Base-by-base conservation (phyloP, 2,113 vertebrate genomes). In the Epinephelus fuscoguttatus region DNA sequence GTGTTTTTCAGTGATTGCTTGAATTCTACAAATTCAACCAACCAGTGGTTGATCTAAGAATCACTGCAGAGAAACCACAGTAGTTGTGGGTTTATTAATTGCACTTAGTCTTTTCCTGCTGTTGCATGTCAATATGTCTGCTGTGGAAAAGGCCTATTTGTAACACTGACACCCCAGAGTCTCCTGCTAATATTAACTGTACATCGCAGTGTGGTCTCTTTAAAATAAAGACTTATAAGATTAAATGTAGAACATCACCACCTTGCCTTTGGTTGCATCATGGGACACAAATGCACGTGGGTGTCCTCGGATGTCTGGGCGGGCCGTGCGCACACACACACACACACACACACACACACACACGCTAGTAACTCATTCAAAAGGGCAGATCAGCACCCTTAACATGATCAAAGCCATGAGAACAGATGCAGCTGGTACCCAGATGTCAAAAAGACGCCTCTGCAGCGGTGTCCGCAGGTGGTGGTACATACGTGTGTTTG, bases 351-450 rank as follows among this genome's bases (percentile, higher is more conserved):
- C 45, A 4, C 49, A 11, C 25, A 17, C 6, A 8, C 27, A 67
- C 11, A 3, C 2, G 42, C 8, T 10, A 57, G 0, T 64, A 70
- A 80, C 49, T 71, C 52, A 69, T 64, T 82, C 9, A 73, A 57
- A 89, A 76, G 45, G 25, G 21, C 70, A 76, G 25, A 61, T 75
- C 78, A 80, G 25, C 74, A 79, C 55, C 50, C 8, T 19, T 18
- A 30, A 40, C 5, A 21, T 23, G 71, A 74, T 84, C 67, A 84
- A 75, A 84, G 53, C 12, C 33, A 25, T n/a, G 19, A 47, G 6
- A 59, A 53, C 52, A 78, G 60, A 66, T 50, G 53, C 66, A 25
- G 33, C 60, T 78, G 0, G 1, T 50, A 42, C 52, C 19, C 13
- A 59, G 40, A 55, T 68, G 42, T 62, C 18, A 60, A 75, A n/a